Percentiles rank a stretch among this genome's conserved stretches.
These are phyloP conservation scores for Strix aluco DNA, from an alignment of 2,113 vertebrate species.

Conservation along the genomic window DNA sequence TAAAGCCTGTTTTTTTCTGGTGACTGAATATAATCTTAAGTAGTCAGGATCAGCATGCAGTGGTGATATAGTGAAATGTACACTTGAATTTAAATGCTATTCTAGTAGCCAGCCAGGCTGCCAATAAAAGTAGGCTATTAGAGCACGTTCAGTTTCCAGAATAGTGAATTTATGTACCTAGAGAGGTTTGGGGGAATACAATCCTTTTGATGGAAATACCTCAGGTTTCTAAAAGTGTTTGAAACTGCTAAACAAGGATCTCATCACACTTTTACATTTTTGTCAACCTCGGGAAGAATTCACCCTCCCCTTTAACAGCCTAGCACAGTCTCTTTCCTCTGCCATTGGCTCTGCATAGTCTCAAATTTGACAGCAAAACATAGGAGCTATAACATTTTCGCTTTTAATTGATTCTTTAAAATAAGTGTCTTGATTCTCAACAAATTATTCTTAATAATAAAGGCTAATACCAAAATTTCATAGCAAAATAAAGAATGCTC, in stretches of 20 bases:
- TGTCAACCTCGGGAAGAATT: background rate
- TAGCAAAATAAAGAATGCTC: background rate
- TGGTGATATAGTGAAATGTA: background rate
- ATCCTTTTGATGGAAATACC: background rate
- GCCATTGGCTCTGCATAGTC: background rate
- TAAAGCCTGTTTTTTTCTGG: background rate
- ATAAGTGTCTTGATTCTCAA: background rate
- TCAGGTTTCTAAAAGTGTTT: background rate
- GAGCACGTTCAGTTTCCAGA: background rate
- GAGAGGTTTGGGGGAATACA: background rate
- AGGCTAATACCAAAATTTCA: background rate
- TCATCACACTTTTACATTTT: background rate
- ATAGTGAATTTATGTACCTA: background rate
- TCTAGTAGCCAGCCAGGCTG: background rate
- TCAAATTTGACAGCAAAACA: background rate
- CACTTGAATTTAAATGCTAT: conserved; percentile 1
- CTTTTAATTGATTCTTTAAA: background rate
- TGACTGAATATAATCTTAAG: background rate
- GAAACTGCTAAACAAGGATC: background rate
- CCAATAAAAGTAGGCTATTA: background rate
- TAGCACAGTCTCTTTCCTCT: background rate
- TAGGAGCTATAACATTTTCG: background rate
- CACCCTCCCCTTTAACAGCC: background rate
- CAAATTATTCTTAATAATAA: background rate
- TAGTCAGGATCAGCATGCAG: background rate